These are phyloP conservation scores for Oryzias sinensis DNA, from an alignment of 2,797 vertebrate genomes.

Conservation along the genomic window DNA sequence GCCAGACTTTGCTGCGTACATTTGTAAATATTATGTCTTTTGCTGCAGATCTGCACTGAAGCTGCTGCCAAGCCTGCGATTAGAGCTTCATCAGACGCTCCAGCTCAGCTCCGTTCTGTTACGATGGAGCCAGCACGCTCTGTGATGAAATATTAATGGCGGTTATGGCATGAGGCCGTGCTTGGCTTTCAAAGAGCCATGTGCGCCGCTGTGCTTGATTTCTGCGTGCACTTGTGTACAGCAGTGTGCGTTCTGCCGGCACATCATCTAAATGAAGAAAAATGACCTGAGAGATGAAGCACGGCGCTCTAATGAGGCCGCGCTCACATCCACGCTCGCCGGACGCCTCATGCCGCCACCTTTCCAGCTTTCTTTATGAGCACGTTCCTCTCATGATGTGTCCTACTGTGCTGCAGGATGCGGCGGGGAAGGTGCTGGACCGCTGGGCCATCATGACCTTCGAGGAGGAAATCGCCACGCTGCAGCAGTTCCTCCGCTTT, in stretches of 20 bases:
- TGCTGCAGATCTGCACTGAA: slow-evolving; percentile 50
- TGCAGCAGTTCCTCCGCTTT: slow-evolving; percentile 97
- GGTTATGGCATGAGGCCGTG: slow-evolving; percentile 89
- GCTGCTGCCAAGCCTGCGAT: slow-evolving; percentile 58
- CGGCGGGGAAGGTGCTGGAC: slow-evolving; percentile 93
- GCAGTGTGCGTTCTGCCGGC: slow-evolving; percentile 34
- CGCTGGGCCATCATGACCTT: slow-evolving; percentile 98
- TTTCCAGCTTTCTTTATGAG: too few relatives aligned
- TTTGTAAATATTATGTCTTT: slow-evolving; percentile 67
- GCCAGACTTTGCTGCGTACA: slow-evolving; percentile 29
- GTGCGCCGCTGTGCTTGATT: slow-evolving; percentile 12
- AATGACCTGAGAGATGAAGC: slow-evolving; percentile 74
- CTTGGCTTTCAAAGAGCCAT: slow-evolving; percentile 87
- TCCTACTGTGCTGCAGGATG: slow-evolving; percentile 78
- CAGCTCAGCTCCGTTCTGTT: slow-evolving; percentile 89
- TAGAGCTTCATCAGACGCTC: slow-evolving; percentile 88
- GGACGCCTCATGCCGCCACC: slow-evolving; percentile 41
- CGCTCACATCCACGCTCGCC: slow-evolving; percentile 51
- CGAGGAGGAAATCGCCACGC: slow-evolving; percentile 92
- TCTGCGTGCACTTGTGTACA: slow-evolving; percentile 15
- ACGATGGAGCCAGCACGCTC: slow-evolving; percentile 87
- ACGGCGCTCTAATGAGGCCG: slow-evolving; percentile 64
- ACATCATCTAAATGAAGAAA: slow-evolving; percentile 82
- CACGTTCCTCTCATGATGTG: not conserved
- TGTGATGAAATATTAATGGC: slow-evolving; percentile 99